These are phyloP conservation scores for Loris lydekkerianus DNA, from an alignment of 2,797 vertebrate species.

Conservation along the genomic window DNA sequence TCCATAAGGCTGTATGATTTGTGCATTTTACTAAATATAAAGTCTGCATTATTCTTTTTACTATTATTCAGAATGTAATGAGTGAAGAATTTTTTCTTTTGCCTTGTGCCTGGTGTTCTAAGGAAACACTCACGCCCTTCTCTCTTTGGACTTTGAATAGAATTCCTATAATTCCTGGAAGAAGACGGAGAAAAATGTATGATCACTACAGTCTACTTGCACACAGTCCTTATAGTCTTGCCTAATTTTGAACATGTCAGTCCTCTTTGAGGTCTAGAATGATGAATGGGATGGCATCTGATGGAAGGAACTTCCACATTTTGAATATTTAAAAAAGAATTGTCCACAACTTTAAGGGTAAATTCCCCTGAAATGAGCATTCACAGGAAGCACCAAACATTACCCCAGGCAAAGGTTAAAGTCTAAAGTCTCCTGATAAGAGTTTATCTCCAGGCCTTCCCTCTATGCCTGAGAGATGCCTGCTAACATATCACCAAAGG, in stretches of 20 bases:
- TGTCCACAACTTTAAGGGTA: background rate
- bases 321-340: background rate
- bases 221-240: background rate
- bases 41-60: background rate
- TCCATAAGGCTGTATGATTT: background rate
- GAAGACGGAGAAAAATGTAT: background rate
- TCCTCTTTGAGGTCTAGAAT: background rate
- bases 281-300: background rate
- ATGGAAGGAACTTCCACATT: background rate
- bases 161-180: background rate
- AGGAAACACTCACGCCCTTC: background rate
- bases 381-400: background rate
- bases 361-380: background rate
- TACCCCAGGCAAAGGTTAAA: background rate
- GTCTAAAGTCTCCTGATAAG: background rate
- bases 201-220: background rate
- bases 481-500: background rate
- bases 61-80: background rate
- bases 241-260: background rate
- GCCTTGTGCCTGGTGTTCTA: background rate
- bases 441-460: background rate
- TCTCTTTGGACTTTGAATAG: background rate
- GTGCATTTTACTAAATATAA: background rate
- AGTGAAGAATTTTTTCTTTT: background rate
- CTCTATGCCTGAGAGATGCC: background rate